Evolutionary conservation across 1,140 invertebrate genomes (phyloP).

Genomic region (Ruditapes philippinarum): DNA sequence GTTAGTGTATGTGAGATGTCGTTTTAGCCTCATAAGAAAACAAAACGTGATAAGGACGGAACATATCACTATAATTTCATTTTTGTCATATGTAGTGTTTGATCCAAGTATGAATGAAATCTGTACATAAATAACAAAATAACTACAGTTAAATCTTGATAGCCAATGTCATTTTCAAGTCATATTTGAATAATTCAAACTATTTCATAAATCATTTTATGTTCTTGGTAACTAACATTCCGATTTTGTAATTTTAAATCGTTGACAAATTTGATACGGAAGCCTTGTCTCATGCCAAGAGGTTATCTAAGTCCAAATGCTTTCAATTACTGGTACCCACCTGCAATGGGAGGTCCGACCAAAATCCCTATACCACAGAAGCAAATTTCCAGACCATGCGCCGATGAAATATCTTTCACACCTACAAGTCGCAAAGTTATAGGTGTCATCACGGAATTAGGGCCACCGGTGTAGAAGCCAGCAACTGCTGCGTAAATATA

Average conservation of each 20-base stretch:
- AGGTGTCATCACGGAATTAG: slow-evolving; percentile 66
- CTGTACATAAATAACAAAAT: too few species aligned
- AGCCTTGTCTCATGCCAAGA: neutral
- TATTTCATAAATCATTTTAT: too few species aligned
- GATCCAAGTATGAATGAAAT: too few species aligned
- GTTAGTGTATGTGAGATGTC: too few species aligned
- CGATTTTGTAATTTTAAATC: neutral
- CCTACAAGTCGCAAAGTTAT: slow-evolving; percentile 65
- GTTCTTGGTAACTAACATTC: neutral
- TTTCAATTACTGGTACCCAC: too few species aligned
- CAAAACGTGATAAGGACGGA: too few species aligned
- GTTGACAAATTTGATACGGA: neutral
- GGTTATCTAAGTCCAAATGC: neutral
- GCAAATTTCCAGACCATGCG: slow-evolving; percentile 59
- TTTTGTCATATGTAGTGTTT: too few species aligned
- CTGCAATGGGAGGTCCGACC: slow-evolving; percentile 67
- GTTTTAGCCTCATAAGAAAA: too few species aligned
- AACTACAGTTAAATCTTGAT: too few species aligned
- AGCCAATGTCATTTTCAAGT: too few species aligned
- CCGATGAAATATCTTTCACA: slow-evolving; percentile 42
- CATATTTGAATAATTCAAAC: neutral
- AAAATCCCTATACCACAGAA: slow-evolving; percentile 64
- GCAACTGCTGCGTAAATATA: slow-evolving; percentile 39
- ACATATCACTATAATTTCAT: too few species aligned
- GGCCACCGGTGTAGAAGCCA: slow-evolving; percentile 65